Evolutionary conservation across 2,888 invertebrate genomes (phyloP).

Genomic region (Drosophila lutescens): DNA sequence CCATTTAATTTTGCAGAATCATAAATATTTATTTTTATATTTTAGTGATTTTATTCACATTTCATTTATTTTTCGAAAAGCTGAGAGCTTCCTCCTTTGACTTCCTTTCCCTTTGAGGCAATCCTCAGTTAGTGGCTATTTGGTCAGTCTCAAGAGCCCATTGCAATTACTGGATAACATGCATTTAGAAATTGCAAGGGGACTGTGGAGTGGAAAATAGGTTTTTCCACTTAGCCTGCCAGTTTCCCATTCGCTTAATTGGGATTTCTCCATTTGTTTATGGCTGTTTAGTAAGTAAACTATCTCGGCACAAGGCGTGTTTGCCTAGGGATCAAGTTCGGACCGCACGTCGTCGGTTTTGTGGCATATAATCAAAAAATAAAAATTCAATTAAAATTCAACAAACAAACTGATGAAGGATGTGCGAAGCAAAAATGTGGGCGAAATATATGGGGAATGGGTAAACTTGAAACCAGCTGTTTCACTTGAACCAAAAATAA

Average conservation of each 20-base stretch:
- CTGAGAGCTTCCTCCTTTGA: not conserved
- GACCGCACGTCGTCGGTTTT: slow-evolving; percentile 8
- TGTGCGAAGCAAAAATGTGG: not conserved
- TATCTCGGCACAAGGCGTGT: slow-evolving; percentile 12
- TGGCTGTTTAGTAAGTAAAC: slow-evolving; percentile 14
- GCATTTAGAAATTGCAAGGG: slow-evolving; percentile 19
- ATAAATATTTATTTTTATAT: too few relatives aligned
- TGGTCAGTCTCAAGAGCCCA: slow-evolving; percentile 17
- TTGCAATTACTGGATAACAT: slow-evolving; percentile 14
- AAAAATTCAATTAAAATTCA: slow-evolving; percentile 44
- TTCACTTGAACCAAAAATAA: slow-evolving; percentile 36
- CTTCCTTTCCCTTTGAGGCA: not conserved
- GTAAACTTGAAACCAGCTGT: slow-evolving; percentile 29
- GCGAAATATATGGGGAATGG: not conserved
- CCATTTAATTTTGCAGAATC: too few relatives aligned
- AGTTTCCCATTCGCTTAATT: slow-evolving; percentile 18
- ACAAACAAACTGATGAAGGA: slow-evolving; percentile 25
- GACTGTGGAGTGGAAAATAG: not conserved
- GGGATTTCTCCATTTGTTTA: slow-evolving; percentile 24
- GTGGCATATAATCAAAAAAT: slow-evolving; percentile 1
- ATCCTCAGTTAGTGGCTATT: slow-evolving; percentile 3
- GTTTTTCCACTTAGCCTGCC: not conserved
- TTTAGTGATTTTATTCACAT: too few relatives aligned
- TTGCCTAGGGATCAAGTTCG: slow-evolving; percentile 15
- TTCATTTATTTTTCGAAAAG: too few relatives aligned